A percentile compares a stretch with the other conserved stretches of the same genome.
phyloP scores from a whole-genome alignment of 2,888 invertebrate species.

The Oasisia sp. region DNA sequence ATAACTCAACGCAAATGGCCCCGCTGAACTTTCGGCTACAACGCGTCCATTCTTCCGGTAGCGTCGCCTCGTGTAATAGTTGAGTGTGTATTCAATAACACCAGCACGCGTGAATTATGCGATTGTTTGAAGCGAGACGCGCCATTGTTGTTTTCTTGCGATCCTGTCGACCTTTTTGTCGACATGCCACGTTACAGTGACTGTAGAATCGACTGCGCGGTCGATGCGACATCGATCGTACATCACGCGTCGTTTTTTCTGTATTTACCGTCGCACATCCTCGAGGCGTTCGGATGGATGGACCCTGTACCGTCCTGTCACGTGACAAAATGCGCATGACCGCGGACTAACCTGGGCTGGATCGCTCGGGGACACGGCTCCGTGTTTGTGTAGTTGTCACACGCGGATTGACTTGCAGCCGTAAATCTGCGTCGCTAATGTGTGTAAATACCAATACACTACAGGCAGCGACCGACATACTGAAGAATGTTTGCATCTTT shows the following conservation, averaged over 20 bases:
- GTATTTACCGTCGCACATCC: not conserved
- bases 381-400: not conserved
- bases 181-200: not conserved
- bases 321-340: too few relatives aligned
- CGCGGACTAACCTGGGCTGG: not conserved
- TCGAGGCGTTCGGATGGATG: not conserved
- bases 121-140: not conserved
- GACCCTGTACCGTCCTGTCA: not conserved
- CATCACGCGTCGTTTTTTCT: not conserved
- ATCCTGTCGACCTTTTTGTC: conserved; percentile 1
- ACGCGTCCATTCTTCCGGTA: not conserved
- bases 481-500: too few relatives aligned
- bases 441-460: not conserved
- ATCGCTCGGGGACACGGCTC: not conserved
- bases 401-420: not conserved
- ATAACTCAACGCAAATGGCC: not conserved
- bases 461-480: too few relatives aligned
- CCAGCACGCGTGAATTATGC: not conserved
- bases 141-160: not conserved
- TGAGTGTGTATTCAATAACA: not conserved
- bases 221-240: not conserved
- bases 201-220: not conserved
- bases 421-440: not conserved
- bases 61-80: not conserved
- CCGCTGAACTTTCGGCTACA: not conserved